These are phyloP conservation scores for Crocidura indochinensis DNA, from an alignment of 2,797 vertebrate genomes.

Conservation along the genomic window DNA sequence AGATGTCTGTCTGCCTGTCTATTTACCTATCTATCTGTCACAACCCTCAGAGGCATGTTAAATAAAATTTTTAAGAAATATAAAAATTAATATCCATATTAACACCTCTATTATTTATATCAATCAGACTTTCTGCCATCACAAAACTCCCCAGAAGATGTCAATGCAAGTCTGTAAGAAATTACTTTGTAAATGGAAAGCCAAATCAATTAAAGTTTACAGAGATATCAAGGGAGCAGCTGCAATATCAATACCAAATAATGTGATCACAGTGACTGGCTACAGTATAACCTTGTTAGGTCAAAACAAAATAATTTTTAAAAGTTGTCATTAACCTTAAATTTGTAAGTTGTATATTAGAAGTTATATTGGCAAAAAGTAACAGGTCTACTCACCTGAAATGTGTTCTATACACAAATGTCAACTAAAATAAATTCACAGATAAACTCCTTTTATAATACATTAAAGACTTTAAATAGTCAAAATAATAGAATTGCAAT, in stretches of 20 bases:
- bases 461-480: not conserved
- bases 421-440: not conserved
- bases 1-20: too few species aligned
- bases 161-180: constrained; percentile 79
- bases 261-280: constrained; percentile 27
- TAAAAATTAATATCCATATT: not conserved
- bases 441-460: not conserved
- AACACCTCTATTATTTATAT: constrained; percentile 43
- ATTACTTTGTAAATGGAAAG: constrained; percentile 73
- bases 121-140: constrained; percentile 64
- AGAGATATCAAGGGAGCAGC: constrained; percentile 15
- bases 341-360: not conserved
- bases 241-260: constrained; percentile 68
- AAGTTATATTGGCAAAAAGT: constrained; percentile 13
- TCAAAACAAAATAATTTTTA: constrained; percentile 30
- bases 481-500: not conserved
- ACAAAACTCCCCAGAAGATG: constrained; percentile 83
- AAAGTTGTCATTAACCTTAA: not conserved
- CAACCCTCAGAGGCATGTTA: not conserved
- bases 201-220: constrained; percentile 60
- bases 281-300: not conserved
- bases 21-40: too few species aligned
- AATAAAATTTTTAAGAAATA: not conserved
- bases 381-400: not conserved
- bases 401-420: not conserved